Percentiles rank a stretch among this genome's conserved stretches.
phyloP scores from a whole-genome alignment of 2,888 invertebrate species.

The Agapostemon virescens region DNA sequence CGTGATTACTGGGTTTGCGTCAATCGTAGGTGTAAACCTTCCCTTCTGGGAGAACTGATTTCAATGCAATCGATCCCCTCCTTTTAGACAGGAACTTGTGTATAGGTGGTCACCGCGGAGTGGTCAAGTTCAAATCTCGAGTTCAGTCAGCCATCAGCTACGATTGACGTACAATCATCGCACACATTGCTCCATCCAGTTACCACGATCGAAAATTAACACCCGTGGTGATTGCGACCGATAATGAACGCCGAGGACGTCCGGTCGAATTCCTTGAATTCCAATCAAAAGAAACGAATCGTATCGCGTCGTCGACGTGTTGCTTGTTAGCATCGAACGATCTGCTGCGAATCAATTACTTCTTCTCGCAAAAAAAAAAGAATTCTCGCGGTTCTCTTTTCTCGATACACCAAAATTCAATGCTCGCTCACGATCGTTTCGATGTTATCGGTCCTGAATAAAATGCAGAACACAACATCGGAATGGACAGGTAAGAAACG shows the following conservation, averaged over 20 bases:
- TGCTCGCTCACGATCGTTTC: not conserved
- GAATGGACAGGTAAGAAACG: conserved; percentile 50
- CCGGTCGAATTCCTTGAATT: conserved; percentile 4
- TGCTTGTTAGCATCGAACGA: conserved; percentile 20
- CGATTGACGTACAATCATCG: conserved; percentile 68
- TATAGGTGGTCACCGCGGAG: conserved; percentile 61
- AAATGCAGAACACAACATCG: conserved; percentile 42
- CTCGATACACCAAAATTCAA: not conserved
- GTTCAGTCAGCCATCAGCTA: conserved; percentile 73
- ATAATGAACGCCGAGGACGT: conserved; percentile 32
- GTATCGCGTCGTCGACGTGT: conserved; percentile 25
- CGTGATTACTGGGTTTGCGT: conserved; percentile 29
- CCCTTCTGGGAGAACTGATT: conserved; percentile 50
- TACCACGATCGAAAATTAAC: conserved; percentile 41
- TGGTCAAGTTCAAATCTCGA: conserved; percentile 75
- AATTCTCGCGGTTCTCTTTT: not conserved
- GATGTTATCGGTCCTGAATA: conserved; percentile 29
- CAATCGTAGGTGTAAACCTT: conserved; percentile 56
- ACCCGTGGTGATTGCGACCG: conserved; percentile 11
- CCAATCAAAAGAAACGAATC: conserved; percentile 11
- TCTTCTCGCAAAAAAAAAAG: not conserved
- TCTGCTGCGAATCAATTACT: not conserved
- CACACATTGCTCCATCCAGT: conserved; percentile 33
- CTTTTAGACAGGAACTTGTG: conserved; percentile 50
- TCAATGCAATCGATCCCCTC: conserved; percentile 60